Percentiles rank a stretch among this genome's conserved stretches.
phyloP scores from a whole-genome alignment of 2,113 vertebrate species.

The Apus apus region DNA sequence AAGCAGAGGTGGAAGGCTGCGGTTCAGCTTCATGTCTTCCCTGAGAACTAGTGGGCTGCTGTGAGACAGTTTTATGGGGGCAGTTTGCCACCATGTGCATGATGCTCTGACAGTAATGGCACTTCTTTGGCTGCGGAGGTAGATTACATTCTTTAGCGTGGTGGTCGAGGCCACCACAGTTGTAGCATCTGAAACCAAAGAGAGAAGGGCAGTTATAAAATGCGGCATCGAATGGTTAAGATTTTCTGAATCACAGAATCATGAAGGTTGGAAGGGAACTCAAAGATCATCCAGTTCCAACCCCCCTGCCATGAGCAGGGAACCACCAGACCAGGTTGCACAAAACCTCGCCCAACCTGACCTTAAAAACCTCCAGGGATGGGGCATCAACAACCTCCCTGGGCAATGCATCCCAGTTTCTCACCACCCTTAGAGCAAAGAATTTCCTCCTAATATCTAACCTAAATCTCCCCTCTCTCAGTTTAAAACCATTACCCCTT shows the following conservation, averaged over 20 bases:
- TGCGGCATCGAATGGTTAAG: rapidly evolving
- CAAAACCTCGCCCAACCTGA: no score
- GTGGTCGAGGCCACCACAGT: slow-evolving; percentile 86
- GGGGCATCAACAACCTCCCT: no score
- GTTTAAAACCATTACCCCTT: no score
- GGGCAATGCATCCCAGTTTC: no score
- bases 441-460: no score
- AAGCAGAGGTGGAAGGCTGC: slow-evolving; percentile 79
- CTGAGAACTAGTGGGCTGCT: slow-evolving; percentile 83
- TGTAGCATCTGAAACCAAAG: slow-evolving; percentile 82
- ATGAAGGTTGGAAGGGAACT: no score
- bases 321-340: no score
- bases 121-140: slow-evolving; percentile 90
- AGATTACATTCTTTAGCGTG: slow-evolving; percentile 87
- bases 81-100: slow-evolving; percentile 88
- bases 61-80: slow-evolving; percentile 78
- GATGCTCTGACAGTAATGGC: slow-evolving; percentile 89
- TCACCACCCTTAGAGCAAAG: no score
- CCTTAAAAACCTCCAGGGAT: no score
- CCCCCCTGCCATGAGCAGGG: no score
- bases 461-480: no score
- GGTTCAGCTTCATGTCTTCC: slow-evolving; percentile 85
- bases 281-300: no score
- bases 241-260: background rate
- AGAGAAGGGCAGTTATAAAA: background rate